These are phyloP conservation scores for Plecotus auritus DNA, from an alignment of 2,113 vertebrate species.

Conservation along the genomic window DNA sequence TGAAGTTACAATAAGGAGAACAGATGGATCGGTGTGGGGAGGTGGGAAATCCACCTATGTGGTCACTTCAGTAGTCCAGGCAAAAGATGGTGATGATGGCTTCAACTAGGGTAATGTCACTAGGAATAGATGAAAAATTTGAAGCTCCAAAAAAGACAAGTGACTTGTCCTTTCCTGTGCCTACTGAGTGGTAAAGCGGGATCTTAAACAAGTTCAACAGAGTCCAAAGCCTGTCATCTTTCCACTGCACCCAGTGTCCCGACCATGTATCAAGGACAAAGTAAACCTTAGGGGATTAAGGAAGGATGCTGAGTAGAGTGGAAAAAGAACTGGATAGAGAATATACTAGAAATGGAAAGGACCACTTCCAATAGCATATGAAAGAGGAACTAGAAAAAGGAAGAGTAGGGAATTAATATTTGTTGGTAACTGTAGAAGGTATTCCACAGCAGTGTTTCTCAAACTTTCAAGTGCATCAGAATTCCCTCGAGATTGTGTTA, in stretches of 20 bases:
- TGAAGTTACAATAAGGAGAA: neutral
- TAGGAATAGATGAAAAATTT: neutral
- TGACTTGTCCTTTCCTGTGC: neutral
- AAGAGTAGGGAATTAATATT: neutral
- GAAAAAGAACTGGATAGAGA: neutral
- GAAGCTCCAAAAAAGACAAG: neutral
- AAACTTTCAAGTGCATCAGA: neutral
- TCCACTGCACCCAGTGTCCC: neutral
- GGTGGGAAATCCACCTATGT: neutral
- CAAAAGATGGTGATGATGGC: neutral
- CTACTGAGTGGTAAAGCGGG: neutral
- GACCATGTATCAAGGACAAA: neutral
- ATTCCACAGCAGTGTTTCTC: neutral
- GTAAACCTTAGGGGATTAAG: neutral
- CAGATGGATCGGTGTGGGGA: neutral
- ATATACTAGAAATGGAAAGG: neutral
- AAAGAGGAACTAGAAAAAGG: neutral
- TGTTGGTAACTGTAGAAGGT: neutral
- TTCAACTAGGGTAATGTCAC: neutral
- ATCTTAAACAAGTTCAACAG: neutral
- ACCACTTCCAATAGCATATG: rapidly evolving
- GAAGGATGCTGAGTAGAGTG: neutral
- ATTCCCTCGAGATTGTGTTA: neutral
- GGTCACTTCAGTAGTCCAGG: neutral
- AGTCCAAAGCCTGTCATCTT: neutral